Evolutionary conservation across 2,113 vertebrate genomes (phyloP).

Genomic region (Chitala chitala): DNA sequence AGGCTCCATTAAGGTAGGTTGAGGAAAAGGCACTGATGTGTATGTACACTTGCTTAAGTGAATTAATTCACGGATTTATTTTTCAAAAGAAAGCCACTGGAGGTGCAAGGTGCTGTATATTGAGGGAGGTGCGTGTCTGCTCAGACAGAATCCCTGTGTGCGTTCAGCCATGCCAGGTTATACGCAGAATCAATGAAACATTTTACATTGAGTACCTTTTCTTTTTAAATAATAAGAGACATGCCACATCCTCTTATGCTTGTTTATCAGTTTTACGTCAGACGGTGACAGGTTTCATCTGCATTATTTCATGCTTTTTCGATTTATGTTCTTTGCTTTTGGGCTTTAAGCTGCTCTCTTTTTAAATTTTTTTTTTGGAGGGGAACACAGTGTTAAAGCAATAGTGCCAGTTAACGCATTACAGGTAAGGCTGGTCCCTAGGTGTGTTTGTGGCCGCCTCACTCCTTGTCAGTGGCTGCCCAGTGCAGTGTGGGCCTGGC

Average conservation of each 20-base stretch:
- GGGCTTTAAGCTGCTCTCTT: background rate
- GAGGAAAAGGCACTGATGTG: background rate
- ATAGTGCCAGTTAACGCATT: background rate
- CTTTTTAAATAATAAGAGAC: background rate
- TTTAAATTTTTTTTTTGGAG: background rate
- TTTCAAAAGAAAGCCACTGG: conserved; percentile 2
- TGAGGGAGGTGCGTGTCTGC: background rate
- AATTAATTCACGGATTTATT: conserved; percentile 15
- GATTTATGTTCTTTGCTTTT: background rate
- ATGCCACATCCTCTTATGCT: background rate
- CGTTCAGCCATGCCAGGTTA: background rate
- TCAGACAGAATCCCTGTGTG: conserved; percentile 6
- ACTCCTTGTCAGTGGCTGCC: background rate
- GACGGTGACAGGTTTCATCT: background rate
- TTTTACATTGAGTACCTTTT: background rate
- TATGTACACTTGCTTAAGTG: conserved; percentile 1
- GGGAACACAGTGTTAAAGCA: background rate
- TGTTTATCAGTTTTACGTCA: conserved; percentile 8
- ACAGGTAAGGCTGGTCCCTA: too few relatives aligned
- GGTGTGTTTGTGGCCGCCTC: background rate
- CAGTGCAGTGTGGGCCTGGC: background rate
- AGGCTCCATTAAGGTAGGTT: background rate
- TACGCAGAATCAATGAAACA: conserved; percentile 14
- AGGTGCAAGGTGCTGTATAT: background rate
- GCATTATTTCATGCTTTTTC: conserved; percentile 11